Evolutionary conservation across 1,140 invertebrate species (phyloP).

Genomic region (Pachypsylla venusta): DNA sequence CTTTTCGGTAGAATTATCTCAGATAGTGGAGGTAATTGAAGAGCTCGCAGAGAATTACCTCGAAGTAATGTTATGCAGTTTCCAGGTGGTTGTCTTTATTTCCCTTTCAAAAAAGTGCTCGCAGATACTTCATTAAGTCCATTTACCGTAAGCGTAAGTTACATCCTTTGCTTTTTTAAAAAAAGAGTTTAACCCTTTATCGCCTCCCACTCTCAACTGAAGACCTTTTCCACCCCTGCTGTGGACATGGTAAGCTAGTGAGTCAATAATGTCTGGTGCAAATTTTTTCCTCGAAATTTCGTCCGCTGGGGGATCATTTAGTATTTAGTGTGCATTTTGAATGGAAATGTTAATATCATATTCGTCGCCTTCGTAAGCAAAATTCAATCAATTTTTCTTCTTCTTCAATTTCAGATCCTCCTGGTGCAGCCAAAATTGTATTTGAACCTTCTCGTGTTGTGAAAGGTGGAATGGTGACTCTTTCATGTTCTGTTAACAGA

Average conservation of each 20-base stretch:
- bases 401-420: slow-evolving; percentile 40
- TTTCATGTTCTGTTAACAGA: slow-evolving; percentile 67
- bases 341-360: too few species aligned
- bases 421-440: slow-evolving; percentile 50
- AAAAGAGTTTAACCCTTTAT: too few species aligned
- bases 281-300: neutral
- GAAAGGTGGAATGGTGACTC: slow-evolving; percentile 57
- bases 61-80: too few species aligned
- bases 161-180: too few species aligned
- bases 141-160: too few species aligned
- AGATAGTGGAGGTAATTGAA: too few species aligned
- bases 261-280: neutral
- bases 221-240: neutral
- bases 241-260: neutral
- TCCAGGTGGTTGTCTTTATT: too few species aligned
- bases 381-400: neutral
- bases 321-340: slow-evolving; percentile 9
- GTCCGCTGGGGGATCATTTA: neutral
- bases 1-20: too few species aligned
- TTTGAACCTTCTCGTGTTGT: slow-evolving; percentile 57
- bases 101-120: too few species aligned
- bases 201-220: too few species aligned
- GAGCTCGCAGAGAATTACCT: too few species aligned
- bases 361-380: neutral
- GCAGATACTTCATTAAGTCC: too few species aligned